These are phyloP conservation scores for Mormoops blainvillei DNA, from an alignment of 2,113 vertebrate species.

Conservation along the genomic window DNA sequence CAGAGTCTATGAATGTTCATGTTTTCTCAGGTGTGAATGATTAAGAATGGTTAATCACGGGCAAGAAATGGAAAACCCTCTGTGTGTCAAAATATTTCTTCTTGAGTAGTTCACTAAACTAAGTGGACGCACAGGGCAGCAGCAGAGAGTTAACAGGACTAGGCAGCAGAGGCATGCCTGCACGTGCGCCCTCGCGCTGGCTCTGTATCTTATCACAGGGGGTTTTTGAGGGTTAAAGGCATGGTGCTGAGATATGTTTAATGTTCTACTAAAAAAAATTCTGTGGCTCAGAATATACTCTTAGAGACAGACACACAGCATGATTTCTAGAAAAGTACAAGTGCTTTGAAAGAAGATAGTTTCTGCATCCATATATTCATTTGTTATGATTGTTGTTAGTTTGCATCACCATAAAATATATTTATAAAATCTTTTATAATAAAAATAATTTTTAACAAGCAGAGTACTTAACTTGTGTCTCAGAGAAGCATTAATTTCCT, in stretches of 20 bases:
- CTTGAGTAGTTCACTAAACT: neutral
- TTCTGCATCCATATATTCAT: neutral
- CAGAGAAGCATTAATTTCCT: neutral
- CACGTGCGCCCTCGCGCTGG: neutral
- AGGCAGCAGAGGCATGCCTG: neutral
- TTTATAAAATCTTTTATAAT: neutral
- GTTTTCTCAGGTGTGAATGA: neutral
- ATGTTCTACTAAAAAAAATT: neutral
- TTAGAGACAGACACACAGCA: neutral
- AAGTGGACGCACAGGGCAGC: neutral
- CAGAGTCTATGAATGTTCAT: neutral
- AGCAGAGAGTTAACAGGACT: neutral
- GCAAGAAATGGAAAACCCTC: neutral
- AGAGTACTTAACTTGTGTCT: neutral
- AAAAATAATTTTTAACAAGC: neutral
- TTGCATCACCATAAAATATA: neutral
- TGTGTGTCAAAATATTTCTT: neutral
- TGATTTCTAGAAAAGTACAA: neutral
- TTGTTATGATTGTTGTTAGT: neutral
- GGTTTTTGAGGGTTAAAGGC: neutral
- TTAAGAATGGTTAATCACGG: neutral
- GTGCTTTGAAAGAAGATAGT: neutral
- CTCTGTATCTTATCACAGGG: neutral
- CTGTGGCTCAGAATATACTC: neutral
- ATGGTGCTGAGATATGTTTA: neutral